Conservation (phyloP, 2,113 vertebrate genomes). For the Hippocampus guttulatus region DNA sequence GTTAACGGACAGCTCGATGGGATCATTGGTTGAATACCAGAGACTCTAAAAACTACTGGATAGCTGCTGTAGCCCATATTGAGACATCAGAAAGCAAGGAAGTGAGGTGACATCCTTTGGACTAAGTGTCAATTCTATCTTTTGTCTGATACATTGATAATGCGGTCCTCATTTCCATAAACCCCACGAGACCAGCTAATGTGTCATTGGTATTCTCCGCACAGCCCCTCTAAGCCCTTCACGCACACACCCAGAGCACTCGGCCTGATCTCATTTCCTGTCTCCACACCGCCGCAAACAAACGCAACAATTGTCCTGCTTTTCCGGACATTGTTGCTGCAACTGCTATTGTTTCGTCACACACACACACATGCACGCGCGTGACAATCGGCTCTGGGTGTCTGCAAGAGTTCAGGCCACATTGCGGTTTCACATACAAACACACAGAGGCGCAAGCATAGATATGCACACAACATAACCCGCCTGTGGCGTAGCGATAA, state of each 20-base stretch:
- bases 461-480: constrained; percentile 47
- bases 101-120: constrained; percentile 18
- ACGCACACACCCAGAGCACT: constrained; percentile 41
- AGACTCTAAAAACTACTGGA: neutral
- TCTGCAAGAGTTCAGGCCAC: constrained; percentile 50
- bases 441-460: constrained; percentile 19
- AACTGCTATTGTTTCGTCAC: constrained; percentile 37
- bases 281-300: constrained; percentile 52
- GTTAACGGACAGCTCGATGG: neutral
- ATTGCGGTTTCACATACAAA: constrained; percentile 26
- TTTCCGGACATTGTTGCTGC: constrained; percentile 43
- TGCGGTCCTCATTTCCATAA: constrained; percentile 55
- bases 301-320: constrained; percentile 57
- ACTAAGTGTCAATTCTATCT: constrained; percentile 29
- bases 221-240: constrained; percentile 43
- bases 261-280: constrained; percentile 68
- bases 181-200: constrained; percentile 46
- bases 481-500: constrained; percentile 68
- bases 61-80: neutral
- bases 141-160: constrained; percentile 37
- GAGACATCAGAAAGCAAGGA: neutral
- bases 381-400: constrained; percentile 25
- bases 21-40: neutral
- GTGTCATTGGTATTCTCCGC: constrained; percentile 62
- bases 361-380: constrained; percentile 15